phyloP scores from a whole-genome alignment of 1,140 invertebrate species.

The Drosophila quadrilineata region DNA sequence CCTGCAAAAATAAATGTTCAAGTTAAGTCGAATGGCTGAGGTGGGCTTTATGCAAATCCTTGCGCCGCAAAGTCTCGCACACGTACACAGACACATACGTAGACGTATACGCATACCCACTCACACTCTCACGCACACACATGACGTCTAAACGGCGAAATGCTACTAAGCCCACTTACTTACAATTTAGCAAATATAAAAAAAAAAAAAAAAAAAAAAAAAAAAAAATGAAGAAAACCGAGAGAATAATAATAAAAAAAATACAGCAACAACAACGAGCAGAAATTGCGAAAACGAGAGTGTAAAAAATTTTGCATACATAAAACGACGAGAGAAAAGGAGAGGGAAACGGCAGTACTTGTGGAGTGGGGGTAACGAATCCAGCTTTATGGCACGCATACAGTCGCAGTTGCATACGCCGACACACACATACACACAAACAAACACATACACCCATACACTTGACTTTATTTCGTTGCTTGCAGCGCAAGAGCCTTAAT shows the following conservation, averaged over 20 bases:
- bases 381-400: slow-evolving; percentile 74
- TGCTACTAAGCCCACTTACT: slow-evolving; percentile 79
- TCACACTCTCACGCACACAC: slow-evolving; percentile 13
- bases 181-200: slow-evolving; percentile 70
- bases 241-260: slow-evolving; percentile 42
- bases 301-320: slow-evolving; percentile 76
- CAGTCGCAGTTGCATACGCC: slow-evolving; percentile 27
- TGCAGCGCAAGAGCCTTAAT: slow-evolving; percentile 62
- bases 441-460: slow-evolving; percentile 36
- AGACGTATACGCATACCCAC: too few relatives aligned
- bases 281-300: slow-evolving; percentile 72
- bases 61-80: slow-evolving; percentile 43
- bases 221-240: slow-evolving; percentile 38
- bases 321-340: slow-evolving; percentile 52
- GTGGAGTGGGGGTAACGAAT: too few relatives aligned
- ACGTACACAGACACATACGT: slow-evolving; percentile 18
- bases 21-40: slow-evolving; percentile 56
- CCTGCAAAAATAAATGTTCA: slow-evolving; percentile 50
- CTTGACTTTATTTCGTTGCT: slow-evolving; percentile 75
- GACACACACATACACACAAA: slow-evolving; percentile 10
- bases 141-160: slow-evolving; percentile 61
- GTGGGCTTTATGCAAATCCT: slow-evolving; percentile 73
- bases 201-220: slow-evolving; percentile 36
- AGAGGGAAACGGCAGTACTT: too few relatives aligned
- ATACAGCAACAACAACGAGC: slow-evolving; percentile 39